phyloP scores from a whole-genome alignment of 1,140 invertebrate species.

The Aphelenchoides fujianensis region DNA sequence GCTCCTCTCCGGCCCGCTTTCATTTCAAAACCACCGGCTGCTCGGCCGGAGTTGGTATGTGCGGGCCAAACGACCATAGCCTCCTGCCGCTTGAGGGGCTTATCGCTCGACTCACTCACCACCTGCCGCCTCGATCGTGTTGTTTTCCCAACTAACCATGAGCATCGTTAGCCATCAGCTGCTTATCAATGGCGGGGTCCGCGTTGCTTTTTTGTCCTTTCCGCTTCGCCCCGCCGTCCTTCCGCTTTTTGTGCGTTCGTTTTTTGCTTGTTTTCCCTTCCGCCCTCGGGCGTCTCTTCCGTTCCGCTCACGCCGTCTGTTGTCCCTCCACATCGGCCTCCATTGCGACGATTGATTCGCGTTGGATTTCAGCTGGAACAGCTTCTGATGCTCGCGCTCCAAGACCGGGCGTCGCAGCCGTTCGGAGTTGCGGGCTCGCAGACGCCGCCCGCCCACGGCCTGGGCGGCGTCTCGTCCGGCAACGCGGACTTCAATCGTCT shows the following conservation, averaged over 20 bases:
- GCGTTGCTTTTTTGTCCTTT: too few relatives aligned
- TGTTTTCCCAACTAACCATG: neutral
- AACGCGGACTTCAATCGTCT: conserved; percentile 22
- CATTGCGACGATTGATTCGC: too few relatives aligned
- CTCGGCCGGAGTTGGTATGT: too few relatives aligned
- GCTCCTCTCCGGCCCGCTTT: too few relatives aligned
- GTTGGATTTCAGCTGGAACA: conserved; percentile 43
- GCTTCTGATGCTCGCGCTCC: conserved; percentile 46
- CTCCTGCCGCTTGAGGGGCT: too few relatives aligned
- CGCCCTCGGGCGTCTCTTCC: neutral
- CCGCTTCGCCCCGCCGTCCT: too few relatives aligned
- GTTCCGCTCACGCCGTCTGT: neutral
- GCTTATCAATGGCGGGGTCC: too few relatives aligned
- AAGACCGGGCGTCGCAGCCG: conserved; percentile 48
- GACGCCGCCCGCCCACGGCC: conserved; percentile 15
- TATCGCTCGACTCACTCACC: too few relatives aligned
- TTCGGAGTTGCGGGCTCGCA: conserved; percentile 12
- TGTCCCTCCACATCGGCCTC: neutral
- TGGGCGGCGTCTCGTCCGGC: neutral
- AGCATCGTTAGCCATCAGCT: neutral
- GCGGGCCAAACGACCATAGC: too few relatives aligned
- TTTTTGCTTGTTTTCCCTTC: neutral
- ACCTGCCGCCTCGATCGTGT: too few relatives aligned
- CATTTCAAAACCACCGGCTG: too few relatives aligned
- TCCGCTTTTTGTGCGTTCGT: too few relatives aligned